phyloP scores from a whole-genome alignment of 2,888 invertebrate species.

The Cybosia mesomella region DNA sequence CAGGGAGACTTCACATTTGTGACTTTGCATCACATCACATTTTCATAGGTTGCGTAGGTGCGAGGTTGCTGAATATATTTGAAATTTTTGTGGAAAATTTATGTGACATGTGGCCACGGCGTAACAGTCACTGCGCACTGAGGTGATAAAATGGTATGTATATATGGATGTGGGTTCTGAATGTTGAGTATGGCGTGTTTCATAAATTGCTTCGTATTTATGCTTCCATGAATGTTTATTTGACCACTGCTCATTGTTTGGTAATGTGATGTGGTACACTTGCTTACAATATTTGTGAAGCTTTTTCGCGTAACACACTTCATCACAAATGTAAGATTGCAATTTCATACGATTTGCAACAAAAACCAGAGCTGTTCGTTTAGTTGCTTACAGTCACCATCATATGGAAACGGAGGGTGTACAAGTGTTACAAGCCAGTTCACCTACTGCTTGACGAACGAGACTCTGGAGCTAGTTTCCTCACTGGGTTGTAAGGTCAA shows the following conservation, averaged over 20 bases:
- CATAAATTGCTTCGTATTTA: not conserved
- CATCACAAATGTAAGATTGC: too few relatives aligned
- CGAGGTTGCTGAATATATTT: conserved; percentile 16
- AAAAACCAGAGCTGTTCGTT: not conserved
- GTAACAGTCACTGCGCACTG: not conserved
- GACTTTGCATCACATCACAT: conserved; percentile 21
- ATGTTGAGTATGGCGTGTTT: not conserved
- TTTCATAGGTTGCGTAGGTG: conserved; percentile 13
- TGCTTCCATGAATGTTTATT: not conserved
- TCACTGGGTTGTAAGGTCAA: too few relatives aligned
- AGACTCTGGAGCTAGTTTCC: too few relatives aligned
- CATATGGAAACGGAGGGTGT: too few relatives aligned
- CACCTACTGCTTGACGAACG: too few relatives aligned
- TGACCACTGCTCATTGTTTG: not conserved
- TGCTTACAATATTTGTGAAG: not conserved
- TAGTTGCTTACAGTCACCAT: too few relatives aligned
- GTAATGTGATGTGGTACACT: not conserved
- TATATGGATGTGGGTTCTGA: not conserved
- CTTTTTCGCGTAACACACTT: not conserved
- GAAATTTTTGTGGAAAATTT: conserved; percentile 13
- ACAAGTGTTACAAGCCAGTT: too few relatives aligned
- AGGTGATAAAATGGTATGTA: conserved; percentile 7
- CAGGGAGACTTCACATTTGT: conserved; percentile 16
- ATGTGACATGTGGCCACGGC: conserved; percentile 4
- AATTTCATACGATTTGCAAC: too few relatives aligned